Evolutionary conservation across 2,113 vertebrate genomes (phyloP).

Genomic region (Seriola quinqueradiata): DNA sequence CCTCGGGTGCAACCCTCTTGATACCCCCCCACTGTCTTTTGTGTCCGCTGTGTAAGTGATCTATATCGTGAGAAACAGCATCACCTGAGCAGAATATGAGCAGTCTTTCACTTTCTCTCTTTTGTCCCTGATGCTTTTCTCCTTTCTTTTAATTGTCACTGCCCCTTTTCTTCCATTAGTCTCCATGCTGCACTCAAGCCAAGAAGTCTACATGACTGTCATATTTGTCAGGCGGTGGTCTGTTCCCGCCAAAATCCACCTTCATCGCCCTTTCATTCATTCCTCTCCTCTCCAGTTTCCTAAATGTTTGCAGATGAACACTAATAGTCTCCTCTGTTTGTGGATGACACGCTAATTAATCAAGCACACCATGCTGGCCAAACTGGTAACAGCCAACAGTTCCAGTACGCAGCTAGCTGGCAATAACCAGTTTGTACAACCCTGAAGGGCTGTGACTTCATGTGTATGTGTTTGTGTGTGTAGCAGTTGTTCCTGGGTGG

Average conservation of each 20-base stretch:
- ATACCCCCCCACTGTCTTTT: not conserved
- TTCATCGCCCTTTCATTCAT: slow-evolving; percentile 38
- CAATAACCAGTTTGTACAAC: slow-evolving; percentile 65
- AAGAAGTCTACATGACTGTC: slow-evolving; percentile 1
- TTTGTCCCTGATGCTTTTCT: not conserved
- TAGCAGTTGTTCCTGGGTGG: slow-evolving; percentile 23
- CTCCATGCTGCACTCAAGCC: not conserved
- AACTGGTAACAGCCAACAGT: slow-evolving; percentile 62
- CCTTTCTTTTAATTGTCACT: not conserved
- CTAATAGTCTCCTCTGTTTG: slow-evolving; percentile 76
- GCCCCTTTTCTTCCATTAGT: not conserved
- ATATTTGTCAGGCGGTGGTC: slow-evolving; percentile 20
- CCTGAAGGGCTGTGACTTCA: slow-evolving; percentile 58
- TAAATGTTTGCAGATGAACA: slow-evolving; percentile 81
- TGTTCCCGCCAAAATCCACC: slow-evolving; percentile 17
- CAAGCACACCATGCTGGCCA: slow-evolving; percentile 61
- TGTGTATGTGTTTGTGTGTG: slow-evolving; percentile 39
- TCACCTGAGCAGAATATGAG: slow-evolving; percentile 7
- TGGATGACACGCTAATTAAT: slow-evolving; percentile 80
- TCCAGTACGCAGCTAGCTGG: slow-evolving; percentile 59
- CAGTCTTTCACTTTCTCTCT: not conserved
- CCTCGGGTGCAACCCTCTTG: slow-evolving; percentile 10
- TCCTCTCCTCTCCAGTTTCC: slow-evolving; percentile 49
- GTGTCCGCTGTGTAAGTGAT: slow-evolving; percentile 13
- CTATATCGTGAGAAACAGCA: slow-evolving; percentile 17